Base-by-base conservation (phyloP, 2,888 invertebrate genomes). In the Apamea anceps region DNA sequence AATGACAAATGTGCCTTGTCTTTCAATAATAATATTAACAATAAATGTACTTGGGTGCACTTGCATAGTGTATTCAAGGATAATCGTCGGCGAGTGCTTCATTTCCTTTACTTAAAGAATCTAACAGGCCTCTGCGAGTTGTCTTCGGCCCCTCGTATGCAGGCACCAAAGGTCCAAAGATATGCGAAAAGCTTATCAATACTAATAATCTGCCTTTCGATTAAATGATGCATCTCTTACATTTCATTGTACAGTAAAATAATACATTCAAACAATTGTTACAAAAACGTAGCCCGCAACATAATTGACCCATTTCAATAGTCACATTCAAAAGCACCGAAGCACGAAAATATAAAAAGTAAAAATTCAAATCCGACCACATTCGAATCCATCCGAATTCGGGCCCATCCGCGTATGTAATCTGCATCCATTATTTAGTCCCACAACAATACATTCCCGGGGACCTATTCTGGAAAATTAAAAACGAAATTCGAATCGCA, bases 401-500 rank as follows among this genome's bases (percentile, higher is more conserved):
- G 80, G 71, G 76, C 72, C 81, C 87, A 89, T 87, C 87, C 85
- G 82, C 80, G 88, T 90, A 91, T 85, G 87, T 90, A 91, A 91
- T 91, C 83, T 74, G 86, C 85, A 80, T 88, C 89, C 88, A 90
- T 89, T 90, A 89, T 91, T 90, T 91, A 90, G 89, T 84, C 85
- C 28, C 82, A 84, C 87, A 91, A 85, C 88, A 91, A 91, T 89
- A 88, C 89, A 87, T 87, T 85, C 77, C 86, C 85, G 88, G 91
- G 91, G 91, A 89, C 92, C 93, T 94, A 95, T 95, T 95, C 93
- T 93, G 93, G 89, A 93, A 94, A 96, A 96, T 96, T 96, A 96
- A 96, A 96, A 96, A 95, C 93, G 93, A 91, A 94, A 94, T 94
- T 93, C 94, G 94, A 92, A 94, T 95, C 92, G 94, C 93, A 95